Percentiles rank a stretch among this genome's conserved stretches.
Conservation (phyloP, 1,140 invertebrate species). For the Drosophila miranda region DNA sequence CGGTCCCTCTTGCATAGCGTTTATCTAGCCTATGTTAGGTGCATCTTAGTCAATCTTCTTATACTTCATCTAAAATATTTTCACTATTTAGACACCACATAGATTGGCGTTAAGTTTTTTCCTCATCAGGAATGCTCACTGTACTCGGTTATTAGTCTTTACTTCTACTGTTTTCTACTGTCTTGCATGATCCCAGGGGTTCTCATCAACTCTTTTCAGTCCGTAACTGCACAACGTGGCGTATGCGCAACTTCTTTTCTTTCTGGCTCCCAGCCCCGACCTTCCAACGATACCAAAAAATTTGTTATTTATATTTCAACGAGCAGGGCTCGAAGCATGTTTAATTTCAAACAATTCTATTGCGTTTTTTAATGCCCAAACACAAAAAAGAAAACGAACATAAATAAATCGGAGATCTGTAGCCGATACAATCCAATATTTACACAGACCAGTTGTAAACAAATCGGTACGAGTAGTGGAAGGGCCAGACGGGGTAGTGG, state of each 20-base stretch:
- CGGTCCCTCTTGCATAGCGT: no score
- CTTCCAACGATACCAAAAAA: not conserved
- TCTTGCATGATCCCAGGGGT: no score
- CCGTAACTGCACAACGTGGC: constrained; percentile 33
- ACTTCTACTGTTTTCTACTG: no score
- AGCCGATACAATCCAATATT: constrained; percentile 60
- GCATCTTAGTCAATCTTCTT: no score
- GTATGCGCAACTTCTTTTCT: constrained; percentile 47
- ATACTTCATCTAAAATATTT: no score
- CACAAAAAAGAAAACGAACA: constrained; percentile 38
- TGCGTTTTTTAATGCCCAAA: constrained; percentile 49
- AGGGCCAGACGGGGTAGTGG: not conserved
- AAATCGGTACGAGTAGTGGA: constrained; percentile 10
- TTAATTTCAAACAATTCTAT: constrained; percentile 49
- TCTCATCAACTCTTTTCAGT: not conserved
- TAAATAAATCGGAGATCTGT: constrained; percentile 47
- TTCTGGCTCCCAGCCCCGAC: no score
- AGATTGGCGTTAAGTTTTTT: no score
- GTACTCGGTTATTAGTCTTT: no score
- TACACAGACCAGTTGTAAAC: constrained; percentile 52
- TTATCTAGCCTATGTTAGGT: no score
- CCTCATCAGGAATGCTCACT: no score
- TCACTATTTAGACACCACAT: no score
- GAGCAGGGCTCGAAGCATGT: constrained; percentile 32
- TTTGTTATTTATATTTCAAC: constrained; percentile 40